These are phyloP conservation scores for Ochropleura plecta DNA, from an alignment of 2,888 invertebrate genomes.

Conservation along the genomic window DNA sequence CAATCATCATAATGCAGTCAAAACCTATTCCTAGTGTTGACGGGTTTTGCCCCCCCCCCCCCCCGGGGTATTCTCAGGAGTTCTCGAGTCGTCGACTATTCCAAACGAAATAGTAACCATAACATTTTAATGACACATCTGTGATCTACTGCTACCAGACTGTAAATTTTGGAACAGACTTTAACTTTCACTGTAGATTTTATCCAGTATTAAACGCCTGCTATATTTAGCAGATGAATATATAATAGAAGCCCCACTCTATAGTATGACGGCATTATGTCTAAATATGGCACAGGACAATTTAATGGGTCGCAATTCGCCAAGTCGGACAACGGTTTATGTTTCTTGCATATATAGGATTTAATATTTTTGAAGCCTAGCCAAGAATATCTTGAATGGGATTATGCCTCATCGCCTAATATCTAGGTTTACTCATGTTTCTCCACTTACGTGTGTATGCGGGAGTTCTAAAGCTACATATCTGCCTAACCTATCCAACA, in stretches of 20 bases:
- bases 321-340: constrained; percentile 23
- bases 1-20: not conserved
- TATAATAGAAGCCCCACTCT: constrained; percentile 4
- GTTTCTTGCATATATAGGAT: constrained; percentile 18
- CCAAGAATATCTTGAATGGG: not conserved
- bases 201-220: constrained; percentile 14
- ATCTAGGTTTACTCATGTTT: not conserved
- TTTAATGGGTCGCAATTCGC: constrained; percentile 39
- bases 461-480: not conserved
- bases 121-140: not conserved
- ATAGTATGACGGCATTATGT: constrained; percentile 40
- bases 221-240: constrained; percentile 28
- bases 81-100: not conserved
- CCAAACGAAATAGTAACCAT: not conserved
- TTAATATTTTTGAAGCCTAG: constrained; percentile 18
- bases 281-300: constrained; percentile 52
- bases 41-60: not conserved
- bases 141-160: not conserved
- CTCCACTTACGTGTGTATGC: not conserved
- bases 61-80: not conserved
- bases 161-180: no score
- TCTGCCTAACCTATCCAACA: not conserved
- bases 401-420: not conserved
- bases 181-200: no score
- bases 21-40: not conserved